These are phyloP conservation scores for Synergus itoensis DNA, from an alignment of 2,888 invertebrate genomes.

Conservation along the genomic window DNA sequence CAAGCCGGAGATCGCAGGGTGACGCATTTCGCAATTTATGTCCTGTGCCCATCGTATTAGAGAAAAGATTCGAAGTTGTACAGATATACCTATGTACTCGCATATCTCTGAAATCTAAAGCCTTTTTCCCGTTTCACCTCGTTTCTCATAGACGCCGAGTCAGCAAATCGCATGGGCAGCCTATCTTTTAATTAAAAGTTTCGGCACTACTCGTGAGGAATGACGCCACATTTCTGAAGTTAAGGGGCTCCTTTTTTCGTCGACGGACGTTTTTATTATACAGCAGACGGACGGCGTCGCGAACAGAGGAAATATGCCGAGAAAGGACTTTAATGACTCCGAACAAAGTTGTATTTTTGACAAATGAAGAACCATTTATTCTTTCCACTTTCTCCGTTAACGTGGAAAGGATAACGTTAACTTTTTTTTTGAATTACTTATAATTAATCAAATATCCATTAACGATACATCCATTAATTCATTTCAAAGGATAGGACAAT, in stretches of 20 bases:
- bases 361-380: background rate
- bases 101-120: constrained; percentile 33
- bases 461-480: background rate
- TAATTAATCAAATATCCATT: constrained; percentile 23
- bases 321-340: background rate
- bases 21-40: constrained; percentile 62
- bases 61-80: constrained; percentile 24
- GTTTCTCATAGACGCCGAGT: constrained; percentile 37
- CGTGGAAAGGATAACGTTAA: background rate
- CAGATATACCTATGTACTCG: constrained; percentile 13
- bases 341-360: background rate
- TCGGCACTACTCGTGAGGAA: constrained; percentile 29
- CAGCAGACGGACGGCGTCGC: background rate
- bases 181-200: constrained; percentile 68
- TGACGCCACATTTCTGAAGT: constrained; percentile 11
- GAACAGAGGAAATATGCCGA: background rate
- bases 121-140: constrained; percentile 24
- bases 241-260: constrained; percentile 18
- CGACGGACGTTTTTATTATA: constrained; percentile 2
- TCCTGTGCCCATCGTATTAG: constrained; percentile 39
- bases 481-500: background rate
- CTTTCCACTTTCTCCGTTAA: background rate
- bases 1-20: constrained; percentile 61
- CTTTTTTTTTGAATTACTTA: background rate
- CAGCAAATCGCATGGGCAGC: constrained; percentile 41